These are phyloP conservation scores for Chrysina gloriosa DNA, from an alignment of 2,888 invertebrate species.

Conservation along the genomic window DNA sequence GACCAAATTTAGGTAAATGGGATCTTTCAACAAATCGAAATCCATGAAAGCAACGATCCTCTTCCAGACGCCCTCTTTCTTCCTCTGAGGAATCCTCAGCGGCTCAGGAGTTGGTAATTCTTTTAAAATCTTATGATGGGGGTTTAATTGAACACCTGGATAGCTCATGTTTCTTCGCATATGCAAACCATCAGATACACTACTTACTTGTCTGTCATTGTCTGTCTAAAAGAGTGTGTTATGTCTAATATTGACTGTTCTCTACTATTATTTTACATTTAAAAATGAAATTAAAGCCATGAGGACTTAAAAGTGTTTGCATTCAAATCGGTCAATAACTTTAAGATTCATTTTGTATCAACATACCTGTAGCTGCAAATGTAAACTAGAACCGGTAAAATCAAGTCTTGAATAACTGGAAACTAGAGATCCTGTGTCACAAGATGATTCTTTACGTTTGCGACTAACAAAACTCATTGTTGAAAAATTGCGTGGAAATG, in stretches of 20 bases:
- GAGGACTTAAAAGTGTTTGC: background rate
- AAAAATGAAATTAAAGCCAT: background rate
- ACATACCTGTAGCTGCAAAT: conserved; percentile 72
- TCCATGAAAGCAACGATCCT: conserved; percentile 75
- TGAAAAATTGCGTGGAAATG: conserved; percentile 63
- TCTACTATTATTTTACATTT: background rate
- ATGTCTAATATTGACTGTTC: conserved; percentile 13
- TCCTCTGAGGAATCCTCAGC: conserved; percentile 52
- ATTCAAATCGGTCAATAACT: no score
- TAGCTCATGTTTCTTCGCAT: conserved; percentile 63
- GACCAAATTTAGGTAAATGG: conserved; percentile 78
- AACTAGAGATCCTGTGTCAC: conserved; percentile 73
- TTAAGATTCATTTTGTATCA: background rate
- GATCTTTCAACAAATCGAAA: conserved; percentile 77
- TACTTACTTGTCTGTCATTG: conserved; percentile 41
- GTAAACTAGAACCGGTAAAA: conserved; percentile 79
- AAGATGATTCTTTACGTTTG: conserved; percentile 55
- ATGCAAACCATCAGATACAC: conserved; percentile 51
- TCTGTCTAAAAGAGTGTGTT: conserved; percentile 33
- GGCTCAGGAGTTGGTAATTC: conserved; percentile 53
- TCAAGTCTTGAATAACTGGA: conserved; percentile 80
- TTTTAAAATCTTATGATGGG: conserved; percentile 56
- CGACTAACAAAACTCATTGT: conserved; percentile 60
- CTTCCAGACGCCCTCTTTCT: conserved; percentile 58
- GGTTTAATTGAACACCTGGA: conserved; percentile 60